Conservation (phyloP, 2,797 vertebrate species). For the Nannoperca australis region DNA sequence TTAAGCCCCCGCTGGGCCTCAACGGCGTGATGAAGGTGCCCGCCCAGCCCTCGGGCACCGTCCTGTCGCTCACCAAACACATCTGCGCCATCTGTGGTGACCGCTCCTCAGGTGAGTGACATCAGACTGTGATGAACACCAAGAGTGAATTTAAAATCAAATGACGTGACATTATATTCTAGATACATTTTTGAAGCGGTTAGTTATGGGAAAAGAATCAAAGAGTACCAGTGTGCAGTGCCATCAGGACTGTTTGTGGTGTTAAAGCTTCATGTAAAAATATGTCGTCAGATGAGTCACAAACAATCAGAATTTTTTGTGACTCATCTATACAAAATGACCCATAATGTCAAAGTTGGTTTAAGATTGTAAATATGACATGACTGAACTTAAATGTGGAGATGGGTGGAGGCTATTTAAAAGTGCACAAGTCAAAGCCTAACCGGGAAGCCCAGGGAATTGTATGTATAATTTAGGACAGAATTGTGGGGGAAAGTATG, state of each 20-base stretch:
- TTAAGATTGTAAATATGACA: not conserved
- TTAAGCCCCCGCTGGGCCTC: slow-evolving; percentile 96
- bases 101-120: slow-evolving; percentile 94
- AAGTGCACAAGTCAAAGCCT: slow-evolving; percentile 11
- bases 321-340: not conserved
- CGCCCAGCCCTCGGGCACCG: slow-evolving; percentile 91
- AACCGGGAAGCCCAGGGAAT: slow-evolving; percentile 19
- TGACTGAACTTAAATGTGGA: not conserved
- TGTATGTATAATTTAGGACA: slow-evolving; percentile 15
- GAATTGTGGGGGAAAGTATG: slow-evolving; percentile 17
- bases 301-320: no score
- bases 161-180: not conserved
- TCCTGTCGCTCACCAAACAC: slow-evolving; percentile 96
- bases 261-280: not conserved
- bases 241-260: not conserved
- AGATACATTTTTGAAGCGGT: not conserved
- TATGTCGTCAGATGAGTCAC: not conserved
- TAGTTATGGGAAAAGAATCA: not conserved
- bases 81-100: slow-evolving; percentile 99
- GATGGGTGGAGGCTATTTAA: not conserved
- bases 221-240: no score
- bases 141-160: no score
- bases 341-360: not conserved
- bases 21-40: slow-evolving; percentile 98
- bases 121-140: not conserved